Base-by-base conservation (phyloP, 2,888 invertebrate species). In the Eurois occulta region DNA sequence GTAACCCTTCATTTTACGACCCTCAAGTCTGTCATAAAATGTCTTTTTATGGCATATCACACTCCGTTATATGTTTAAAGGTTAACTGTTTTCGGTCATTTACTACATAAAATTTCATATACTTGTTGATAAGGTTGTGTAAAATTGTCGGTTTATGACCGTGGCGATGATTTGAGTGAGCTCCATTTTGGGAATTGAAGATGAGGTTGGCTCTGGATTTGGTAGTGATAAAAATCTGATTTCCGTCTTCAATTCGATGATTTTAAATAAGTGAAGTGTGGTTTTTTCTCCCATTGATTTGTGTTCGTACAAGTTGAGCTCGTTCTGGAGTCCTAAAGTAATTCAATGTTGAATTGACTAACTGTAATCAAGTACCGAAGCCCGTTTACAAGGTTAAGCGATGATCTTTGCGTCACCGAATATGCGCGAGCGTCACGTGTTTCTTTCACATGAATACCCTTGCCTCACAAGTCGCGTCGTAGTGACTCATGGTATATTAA, bases 11-110 rank as follows among this genome's bases (percentile, higher is more conserved):
- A 80, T 75, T 88, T 89, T 89, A 93, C 89, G 93, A 90, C 88
- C 90, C 91, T 90, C 86, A 88, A 89, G 90, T 90, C 90, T 86
- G 87, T 86, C 92, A 92, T 94, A 94, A 94, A 94, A 92, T 90
- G 89, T 78, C 85, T 75, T 88, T 91, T 95, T 94, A 94, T 92
- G 90, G 87, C 86, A 85, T 91, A 91, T 90, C 91, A 91, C 91
- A 91, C 92, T 92, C 88, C 89, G 90, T 86, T 82, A 80, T 86
- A 83, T 82, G 83, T 82, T 88, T 83, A 84, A 85, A 85, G 85
- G 87, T 89, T 88, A 89, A 90, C 86, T 89, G 89, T 86, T 90
- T 88, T 88, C 86, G 88, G 87, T 86, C 87, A 88, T 90, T 89
- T 88, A 86, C 85, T 86, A 87, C 91, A 89, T 93, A 91, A 93